Base-by-base conservation (phyloP, 2,888 invertebrate species). In the Empis livida region DNA sequence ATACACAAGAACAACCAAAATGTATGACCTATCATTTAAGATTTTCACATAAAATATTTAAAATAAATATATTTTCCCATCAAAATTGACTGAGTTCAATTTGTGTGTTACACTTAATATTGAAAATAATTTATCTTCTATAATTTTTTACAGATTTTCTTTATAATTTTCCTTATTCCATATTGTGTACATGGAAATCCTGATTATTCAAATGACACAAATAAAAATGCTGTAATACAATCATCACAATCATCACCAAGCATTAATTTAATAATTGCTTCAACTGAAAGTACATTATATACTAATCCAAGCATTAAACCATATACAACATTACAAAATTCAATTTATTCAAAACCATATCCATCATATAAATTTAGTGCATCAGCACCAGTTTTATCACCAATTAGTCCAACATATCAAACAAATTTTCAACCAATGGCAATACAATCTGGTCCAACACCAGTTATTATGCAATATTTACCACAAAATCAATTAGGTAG, bases 401-500 rank as follows among this genome's bases (percentile, higher is more conserved):
- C 44, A 35, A 27, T 20, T 13, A 14, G 11, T 43, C 35, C 30
- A 17, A 14, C 44, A 23, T 27, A 37, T 13, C 44, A 37, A 35
- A 17, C 37, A 10, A 10, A 35, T 10, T 35, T 35, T 13, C 13
- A 13, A n/a, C 35, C 35, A n/a, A n/a, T 35, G 35, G n/a, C 35
- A 35, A 35, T 35, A 5, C 52, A 48, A 31, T 43, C 14, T 44
- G 51, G 51, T 30, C 47, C 55, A 14, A 63, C 63, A 4, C 67
- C 68, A 1, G 60, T 68, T 44, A 48, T 68, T 42, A 66, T 68
- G 66, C 68, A 68, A 45, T 68, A 68, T 49, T 47, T 68, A 35
- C 61, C 64, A 8, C 60, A 62, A 40, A 44, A 57, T 3, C 53
- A 59, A 5, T 52, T 60, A 16, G 59, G 61, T 43, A 62, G 60